Percentiles rank a stretch among this genome's conserved stretches.
phyloP scores from a whole-genome alignment of 2,888 invertebrate species.

The Trissonchulus sp. region DNA sequence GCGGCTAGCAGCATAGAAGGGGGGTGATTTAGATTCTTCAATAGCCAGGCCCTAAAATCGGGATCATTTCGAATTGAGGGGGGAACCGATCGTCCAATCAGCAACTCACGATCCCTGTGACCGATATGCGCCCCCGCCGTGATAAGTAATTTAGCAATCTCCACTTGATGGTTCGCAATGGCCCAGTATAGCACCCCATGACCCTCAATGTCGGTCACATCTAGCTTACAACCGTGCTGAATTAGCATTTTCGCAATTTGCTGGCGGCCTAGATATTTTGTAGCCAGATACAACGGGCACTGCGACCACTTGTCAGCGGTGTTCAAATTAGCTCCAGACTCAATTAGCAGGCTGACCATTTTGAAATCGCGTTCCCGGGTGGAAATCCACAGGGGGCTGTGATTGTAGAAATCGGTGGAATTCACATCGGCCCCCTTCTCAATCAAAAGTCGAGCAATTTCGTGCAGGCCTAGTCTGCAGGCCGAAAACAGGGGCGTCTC shows the following conservation, averaged over 20 bases:
- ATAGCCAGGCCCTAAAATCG: slow-evolving; percentile 28
- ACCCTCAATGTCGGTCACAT: slow-evolving; percentile 36
- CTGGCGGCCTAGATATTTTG: slow-evolving; percentile 37
- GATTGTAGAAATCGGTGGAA: slow-evolving; percentile 49
- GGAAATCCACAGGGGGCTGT: slow-evolving; percentile 47
- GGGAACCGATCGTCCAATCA: background rate
- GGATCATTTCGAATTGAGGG: background rate
- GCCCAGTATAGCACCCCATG: slow-evolving; percentile 39
- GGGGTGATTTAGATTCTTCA: slow-evolving; percentile 22
- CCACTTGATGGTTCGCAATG: slow-evolving; percentile 33
- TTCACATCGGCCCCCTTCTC: slow-evolving; percentile 50
- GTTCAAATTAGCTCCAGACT: slow-evolving; percentile 35
- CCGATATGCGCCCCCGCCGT: slow-evolving; percentile 47
- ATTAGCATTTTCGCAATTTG: slow-evolving; percentile 35
- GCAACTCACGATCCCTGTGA: slow-evolving; percentile 16
- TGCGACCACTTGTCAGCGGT: slow-evolving; percentile 35
- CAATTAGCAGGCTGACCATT: slow-evolving; percentile 36
- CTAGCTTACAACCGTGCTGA: slow-evolving; percentile 35
- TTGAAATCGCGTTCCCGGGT: slow-evolving; percentile 33
- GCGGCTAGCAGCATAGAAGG: slow-evolving; percentile 22
- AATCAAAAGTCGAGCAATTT: slow-evolving; percentile 48
- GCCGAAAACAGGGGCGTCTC: slow-evolving; percentile 54
- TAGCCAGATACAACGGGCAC: slow-evolving; percentile 42
- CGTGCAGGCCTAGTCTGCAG: slow-evolving; percentile 51
- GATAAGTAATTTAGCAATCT: slow-evolving; percentile 38